Evolutionary conservation across 2,797 vertebrate species (phyloP), one percentile per base, ranked within the genome.

Genomic region (Arctocebus calabarensis): DNA sequence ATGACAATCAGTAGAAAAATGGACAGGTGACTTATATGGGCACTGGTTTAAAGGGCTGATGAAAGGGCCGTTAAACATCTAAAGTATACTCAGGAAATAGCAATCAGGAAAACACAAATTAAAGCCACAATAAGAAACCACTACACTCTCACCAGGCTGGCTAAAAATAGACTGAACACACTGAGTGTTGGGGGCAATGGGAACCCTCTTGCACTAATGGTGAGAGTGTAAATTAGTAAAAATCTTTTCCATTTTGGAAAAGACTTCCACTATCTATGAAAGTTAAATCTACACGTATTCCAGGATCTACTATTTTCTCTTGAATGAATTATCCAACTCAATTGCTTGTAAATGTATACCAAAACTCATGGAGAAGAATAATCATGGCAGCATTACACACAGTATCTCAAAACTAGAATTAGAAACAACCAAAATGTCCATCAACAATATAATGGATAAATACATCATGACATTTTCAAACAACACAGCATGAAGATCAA

Each of bases 51-150:
- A 88, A 82, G 32, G 57, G 40, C 34, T 27, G 17, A 68, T 17
- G 14, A 68, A 85, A 77, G 66, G 37, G 17, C 8, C 25, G 62
- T 45, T 27, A 82, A 79, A 88, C 10, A 74, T 13, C 59, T 37
- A 66, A 78, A 86, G 68, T 61, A 84, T 19, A 16, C 11, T 81
- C 57, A 84, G 22, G 32, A 5, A 40, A 40, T 62, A 48, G 16
- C 62, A 61, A 84, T 73, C 20, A n/a, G 12, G 73, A 27, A 83
- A 81, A 88, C 5, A 19, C 10, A 88, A 78, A 68, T 32, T 48
- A 92, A 84, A 74, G 62, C 66, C 27, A 57, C 66, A 66, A 52
- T 55, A 61, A 74, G 59, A 74, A 84, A 68, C 23, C 48, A 74
- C n/a, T 61, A 34, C 5, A 19, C 17, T 40, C 19, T 88, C 61